phyloP scores from a whole-genome alignment of 37 sponge, comb jelly and placozoan genomes.

The Mnemiopsis leidyi region DNA sequence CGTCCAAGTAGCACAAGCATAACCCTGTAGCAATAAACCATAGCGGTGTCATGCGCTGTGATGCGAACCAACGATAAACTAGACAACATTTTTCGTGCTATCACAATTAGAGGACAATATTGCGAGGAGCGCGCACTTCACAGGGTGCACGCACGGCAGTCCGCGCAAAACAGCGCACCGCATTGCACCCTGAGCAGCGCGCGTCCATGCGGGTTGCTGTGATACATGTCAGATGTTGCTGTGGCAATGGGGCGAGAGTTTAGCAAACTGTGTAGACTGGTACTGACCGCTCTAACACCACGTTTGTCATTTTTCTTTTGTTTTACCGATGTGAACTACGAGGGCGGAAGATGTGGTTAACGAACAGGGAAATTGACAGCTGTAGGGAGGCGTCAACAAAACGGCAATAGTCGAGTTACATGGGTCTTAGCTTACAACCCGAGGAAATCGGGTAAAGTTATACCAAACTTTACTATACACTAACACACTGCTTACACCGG shows the following conservation, averaged over 20 bases:
- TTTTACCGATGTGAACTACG: not conserved
- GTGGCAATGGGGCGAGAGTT: not conserved
- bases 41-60: not conserved
- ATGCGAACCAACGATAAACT: not conserved
- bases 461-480: no score
- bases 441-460: no score
- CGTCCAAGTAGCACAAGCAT: not conserved
- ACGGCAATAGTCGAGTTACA: no score
- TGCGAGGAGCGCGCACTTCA: not conserved
- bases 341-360: not conserved
- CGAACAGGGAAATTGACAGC: no score
- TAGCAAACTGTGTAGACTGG: not conserved
- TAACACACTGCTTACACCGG: no score
- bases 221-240: not conserved
- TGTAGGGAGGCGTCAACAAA: no score
- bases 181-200: not conserved
- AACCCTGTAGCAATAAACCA: not conserved
- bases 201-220: not conserved
- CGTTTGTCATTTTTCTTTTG: not conserved
- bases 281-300: not conserved
- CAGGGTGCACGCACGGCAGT: no score
- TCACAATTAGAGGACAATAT: not conserved
- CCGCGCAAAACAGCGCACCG: not conserved
- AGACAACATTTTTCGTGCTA: not conserved
- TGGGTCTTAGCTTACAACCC: no score